Evolutionary conservation across 2,888 invertebrate genomes (phyloP), one percentile per base, ranked within the genome.

Genomic region (Latheticus oryzae): DNA sequence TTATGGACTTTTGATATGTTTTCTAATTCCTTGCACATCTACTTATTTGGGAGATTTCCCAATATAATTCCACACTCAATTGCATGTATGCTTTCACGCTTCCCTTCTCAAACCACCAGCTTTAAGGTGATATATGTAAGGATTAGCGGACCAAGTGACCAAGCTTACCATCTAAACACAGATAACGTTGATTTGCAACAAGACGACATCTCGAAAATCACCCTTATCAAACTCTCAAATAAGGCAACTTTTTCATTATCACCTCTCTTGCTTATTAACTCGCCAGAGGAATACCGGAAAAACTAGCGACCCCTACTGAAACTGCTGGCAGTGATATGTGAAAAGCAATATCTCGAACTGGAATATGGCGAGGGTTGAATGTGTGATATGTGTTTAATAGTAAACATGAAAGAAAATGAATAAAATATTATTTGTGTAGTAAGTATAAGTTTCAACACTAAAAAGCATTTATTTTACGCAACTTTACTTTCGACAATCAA

Each of bases 71-170:
- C n/a, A n/a, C n/a, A n/a, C n/a, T n/a, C n/a, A n/a, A n/a, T 19
- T 42, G 37, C 26, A 33, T 43, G 38, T 37, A 28, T 51, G 33
- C 58, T 47, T 47, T 58, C 53, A 58, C 47, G 53, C 42, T 59
- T 58, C 58, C 64, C 55, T 59, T 62, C 62, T 67, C 61, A 62
- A 64, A 68, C 68, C 67, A 50, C 52, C 48, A 59, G 68, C 63
- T 69, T 66, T 63, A 42, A 58, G 58, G 67, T 70, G 69, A 71
- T 69, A 66, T 68, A 71, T 68, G 67, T 61, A 58, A 43, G 67
- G 67, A 64, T 71, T 66, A 66, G 53, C 32, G 56, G 33, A 60
- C 56, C 64, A 65, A 68, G 64, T 70, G 70, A 66, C 69, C 70
- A 60, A 55, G 68, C 57, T 64, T 64, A 65, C 60, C 61, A 43